Base-by-base conservation (phyloP, 1,140 invertebrate genomes). In the Orius insidiosus region DNA sequence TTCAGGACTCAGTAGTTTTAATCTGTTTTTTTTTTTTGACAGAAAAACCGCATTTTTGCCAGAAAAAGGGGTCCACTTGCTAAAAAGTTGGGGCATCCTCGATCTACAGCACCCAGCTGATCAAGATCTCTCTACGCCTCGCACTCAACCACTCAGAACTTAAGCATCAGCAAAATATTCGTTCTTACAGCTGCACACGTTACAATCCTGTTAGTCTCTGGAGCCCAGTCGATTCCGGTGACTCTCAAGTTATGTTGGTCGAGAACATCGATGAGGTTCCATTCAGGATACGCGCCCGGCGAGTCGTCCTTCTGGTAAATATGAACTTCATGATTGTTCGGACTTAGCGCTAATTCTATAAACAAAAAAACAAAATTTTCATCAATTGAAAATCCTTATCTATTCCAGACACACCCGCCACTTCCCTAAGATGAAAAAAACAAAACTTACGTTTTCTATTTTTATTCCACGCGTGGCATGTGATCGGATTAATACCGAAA, bases 141-240 rank as follows among this genome's bases (percentile, higher is more conserved):
- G n/a, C n/a, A n/a, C n/a, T n/a, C n/a, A n/a, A n/a, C n/a, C n/a
- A n/a, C n/a, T n/a, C n/a, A n/a, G n/a, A n/a, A n/a, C n/a, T n/a
- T n/a, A n/a, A n/a, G n/a, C n/a, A n/a, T n/a, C n/a, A n/a, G n/a
- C 9, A 8, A 13, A 56, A n/a, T n/a, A n/a, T n/a, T n/a, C n/a
- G n/a, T n/a, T n/a, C 58, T 65, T 59, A 68, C 77, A 36, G 90
- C 89, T 13, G 87, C 89, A 67, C 93, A 98, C n/a, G 94, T 98
- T 0, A 99, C 94, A 61, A 99, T 96, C 13, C 90, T 74, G 68
- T 99, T 98, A 30, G 89, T 95, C n/a, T n/a, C 90, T 9, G 92
- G 84, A 4, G 89, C 93, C 96, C 96, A 99, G 66, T 99, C 95
- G 49, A 99, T 93, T 15, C 90, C 89, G 67, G 94, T 98, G 0